These are phyloP conservation scores for Thermophis baileyi DNA, from an alignment of 2,113 vertebrate species.

Conservation along the genomic window DNA sequence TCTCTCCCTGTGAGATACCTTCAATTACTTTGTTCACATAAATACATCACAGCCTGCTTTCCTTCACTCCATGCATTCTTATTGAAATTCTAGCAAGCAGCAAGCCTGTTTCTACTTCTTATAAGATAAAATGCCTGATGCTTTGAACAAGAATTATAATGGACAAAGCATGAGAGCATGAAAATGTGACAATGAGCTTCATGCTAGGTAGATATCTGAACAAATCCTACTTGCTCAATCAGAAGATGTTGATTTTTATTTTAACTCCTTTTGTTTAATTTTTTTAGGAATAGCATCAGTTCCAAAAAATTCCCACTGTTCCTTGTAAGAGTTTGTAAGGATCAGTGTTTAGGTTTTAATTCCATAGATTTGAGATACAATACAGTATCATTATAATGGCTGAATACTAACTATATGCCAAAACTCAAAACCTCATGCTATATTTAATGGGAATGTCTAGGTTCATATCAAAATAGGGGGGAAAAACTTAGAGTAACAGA, in stretches of 20 bases:
- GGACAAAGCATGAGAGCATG: not conserved
- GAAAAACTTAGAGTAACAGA: not conserved
- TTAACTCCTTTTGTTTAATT: not conserved
- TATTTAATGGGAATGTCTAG: constrained; percentile 48
- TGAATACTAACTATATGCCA: constrained; percentile 37
- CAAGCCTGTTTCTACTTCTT: not conserved
- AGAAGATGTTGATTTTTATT: not conserved
- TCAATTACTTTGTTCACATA: not conserved
- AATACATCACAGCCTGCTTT: not conserved
- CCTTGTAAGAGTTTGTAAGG: not conserved
- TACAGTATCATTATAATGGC: constrained; percentile 30
- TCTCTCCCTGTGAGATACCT: not conserved
- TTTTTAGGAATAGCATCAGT: not conserved
- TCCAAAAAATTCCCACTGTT: not conserved
- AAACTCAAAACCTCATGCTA: constrained; percentile 27
- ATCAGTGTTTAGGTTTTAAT: not conserved
- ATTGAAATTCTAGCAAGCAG: not conserved
- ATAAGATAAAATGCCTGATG: not conserved
- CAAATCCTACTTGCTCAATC: not conserved
- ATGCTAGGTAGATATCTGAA: not conserved
- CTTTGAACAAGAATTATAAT: not conserved
- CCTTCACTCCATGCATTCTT: not conserved
- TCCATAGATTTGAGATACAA: constrained; percentile 1
- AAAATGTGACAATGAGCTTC: not conserved
- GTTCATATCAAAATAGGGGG: constrained; percentile 28